Base-by-base conservation (phyloP, 2,113 vertebrate species). In the Oryzias curvinotus region DNA sequence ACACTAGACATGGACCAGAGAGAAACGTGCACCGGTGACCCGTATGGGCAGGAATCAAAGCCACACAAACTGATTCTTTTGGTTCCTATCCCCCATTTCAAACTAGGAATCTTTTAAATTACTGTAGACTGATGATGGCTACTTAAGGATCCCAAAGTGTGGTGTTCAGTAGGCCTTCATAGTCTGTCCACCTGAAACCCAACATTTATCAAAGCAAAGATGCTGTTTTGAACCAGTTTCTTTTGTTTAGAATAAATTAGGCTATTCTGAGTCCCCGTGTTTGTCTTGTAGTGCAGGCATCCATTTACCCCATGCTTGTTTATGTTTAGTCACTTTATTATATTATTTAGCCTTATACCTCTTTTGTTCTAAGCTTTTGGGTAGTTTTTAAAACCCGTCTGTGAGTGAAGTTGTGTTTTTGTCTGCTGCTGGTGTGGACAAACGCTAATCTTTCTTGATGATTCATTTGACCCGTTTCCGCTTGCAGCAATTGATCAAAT, bases 311-410 rank as follows among this genome's bases (percentile, higher is more conserved):
- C 85, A 36, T 51, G 92, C 93, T 93, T 93, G 91, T 93, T 93
- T 90, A 84, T 92, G 91, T 95, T 93, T 95, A 95, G 94, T 92
- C 96, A 96, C 95, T 96, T 95, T 96, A 94, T 92, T 89, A 90
- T 84, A 77, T 89, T 71, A 74, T 18, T 90, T 92, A 90, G 66
- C 77, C 82, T 89, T 87, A 87, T 36, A 86, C 91, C 91, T 93
- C 93, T 92, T 91, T 90, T 89, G 86, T 90, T 92, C 75, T 86
- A 85, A 83, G 87, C 83, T 82, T 90, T 84, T 83, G 77, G 63
- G 46, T 47, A 41, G 44, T 44, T 62, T 65, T 36, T 88, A 85
- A 86, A 89, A 87, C 81, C 66, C 91, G 75, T 80, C 67, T 91
- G 90, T 83, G 91, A 88, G 83, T 88, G 89, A 90, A 81, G 84